A percentile compares a stretch with the other conserved stretches of the same genome.
phyloP scores from a whole-genome alignment of 2,113 vertebrate genomes.

The Lagopus leucura region DNA sequence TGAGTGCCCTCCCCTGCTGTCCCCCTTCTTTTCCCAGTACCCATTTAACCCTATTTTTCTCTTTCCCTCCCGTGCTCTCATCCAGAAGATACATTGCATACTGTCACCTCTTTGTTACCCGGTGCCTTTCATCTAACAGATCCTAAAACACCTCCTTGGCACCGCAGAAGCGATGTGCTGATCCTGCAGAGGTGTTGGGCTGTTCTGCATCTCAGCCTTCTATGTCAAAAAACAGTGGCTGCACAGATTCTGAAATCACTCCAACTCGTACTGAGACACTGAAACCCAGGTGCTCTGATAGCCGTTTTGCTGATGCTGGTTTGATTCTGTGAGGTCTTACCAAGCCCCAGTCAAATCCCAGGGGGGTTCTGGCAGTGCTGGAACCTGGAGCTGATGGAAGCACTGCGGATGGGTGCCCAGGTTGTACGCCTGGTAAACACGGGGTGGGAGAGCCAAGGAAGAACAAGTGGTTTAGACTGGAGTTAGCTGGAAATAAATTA shows the following conservation, averaged over 20 bases:
- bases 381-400: neutral
- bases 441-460: neutral
- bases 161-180: neutral
- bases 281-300: too few relatives aligned
- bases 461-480: neutral
- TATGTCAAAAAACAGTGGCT: neutral
- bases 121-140: neutral
- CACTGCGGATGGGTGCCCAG: rapidly evolving
- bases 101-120: neutral
- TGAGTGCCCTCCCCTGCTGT: neutral
- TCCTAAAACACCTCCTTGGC: rapidly evolving
- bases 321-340: neutral
- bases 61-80: neutral
- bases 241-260: neutral
- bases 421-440: rapidly evolving
- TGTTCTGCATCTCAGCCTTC: neutral
- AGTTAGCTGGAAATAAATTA: neutral
- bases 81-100: neutral
- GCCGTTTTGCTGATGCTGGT: neutral
- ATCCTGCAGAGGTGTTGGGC: neutral
- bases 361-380: neutral
- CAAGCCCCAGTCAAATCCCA: neutral
- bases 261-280: rapidly evolving
- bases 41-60: neutral
- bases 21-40: neutral